Conservation (phyloP, 64 coral and sea anemone genomes). For the Platygyra sinensis region DNA sequence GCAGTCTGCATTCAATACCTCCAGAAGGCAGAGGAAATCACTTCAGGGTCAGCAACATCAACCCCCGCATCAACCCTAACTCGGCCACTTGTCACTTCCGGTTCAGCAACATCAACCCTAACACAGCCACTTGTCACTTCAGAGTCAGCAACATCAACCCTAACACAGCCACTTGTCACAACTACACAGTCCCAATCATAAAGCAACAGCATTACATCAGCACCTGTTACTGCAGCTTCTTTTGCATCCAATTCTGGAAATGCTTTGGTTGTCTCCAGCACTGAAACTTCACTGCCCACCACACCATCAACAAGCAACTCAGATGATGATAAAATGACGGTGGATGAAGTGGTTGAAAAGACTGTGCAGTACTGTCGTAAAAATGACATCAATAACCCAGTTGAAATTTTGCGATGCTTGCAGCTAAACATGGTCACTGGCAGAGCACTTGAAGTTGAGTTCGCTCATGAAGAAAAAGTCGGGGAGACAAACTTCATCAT, state of each 20-base stretch:
- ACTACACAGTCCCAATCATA: no score
- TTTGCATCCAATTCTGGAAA: no score
- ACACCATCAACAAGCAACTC: background rate
- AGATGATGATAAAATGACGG: background rate
- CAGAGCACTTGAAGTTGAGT: conserved; percentile 43
- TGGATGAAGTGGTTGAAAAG: conserved; percentile 31
- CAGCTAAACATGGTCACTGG: conserved; percentile 40
- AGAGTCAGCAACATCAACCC: no score
- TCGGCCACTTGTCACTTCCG: no score
- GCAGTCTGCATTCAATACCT: conserved; percentile 23
- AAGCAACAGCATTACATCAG: no score
- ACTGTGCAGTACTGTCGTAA: background rate
- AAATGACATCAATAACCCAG: conserved; percentile 24
- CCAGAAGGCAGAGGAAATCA: no score
- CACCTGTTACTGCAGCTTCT: no score
- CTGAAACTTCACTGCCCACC: background rate
- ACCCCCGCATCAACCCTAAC: no score
- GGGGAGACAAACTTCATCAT: conserved; percentile 51
- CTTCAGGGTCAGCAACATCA: no score
- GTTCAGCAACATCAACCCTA: no score
- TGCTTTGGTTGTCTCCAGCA: background rate
- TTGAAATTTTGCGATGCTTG: conserved; percentile 55
- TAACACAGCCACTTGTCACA: no score
- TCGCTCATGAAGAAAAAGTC: background rate
- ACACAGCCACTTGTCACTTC: no score